Evolutionary conservation across 2,113 vertebrate genomes (phyloP), one percentile per base, ranked within the genome.

Genomic region (Prunella fulvescens): DNA sequence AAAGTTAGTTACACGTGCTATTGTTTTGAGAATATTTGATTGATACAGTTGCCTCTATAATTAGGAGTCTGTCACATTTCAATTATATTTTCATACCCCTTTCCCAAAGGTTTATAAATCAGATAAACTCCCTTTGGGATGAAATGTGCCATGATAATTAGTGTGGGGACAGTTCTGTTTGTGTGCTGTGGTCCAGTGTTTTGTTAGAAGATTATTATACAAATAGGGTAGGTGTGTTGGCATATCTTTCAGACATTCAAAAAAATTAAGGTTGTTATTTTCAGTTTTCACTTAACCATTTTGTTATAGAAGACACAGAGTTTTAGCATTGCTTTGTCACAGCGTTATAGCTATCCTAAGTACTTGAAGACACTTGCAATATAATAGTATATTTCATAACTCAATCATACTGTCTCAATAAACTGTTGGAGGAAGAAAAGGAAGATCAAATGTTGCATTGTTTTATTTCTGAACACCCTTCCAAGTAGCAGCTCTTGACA

Each of bases 1-100:
- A 64, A 70, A 92, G 28, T 90, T 81, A 93, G 91, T 92, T 93
- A 94, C 57, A 71, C 6, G 1, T 78, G 26, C 19, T 86, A 40
- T 78, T 84, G 24, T 91, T 28, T 95, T 90, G 47, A 93, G 69
- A 90, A 66, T 83, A 94, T 83, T 88, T 97, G 88, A 94, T 76
- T 90, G 60, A 78, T 92, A 66, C 0, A 1, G 82, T 93, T 93
- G 76, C 39, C 22, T 91, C 33, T 83, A 77, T 94, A 95, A 86
- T 93, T 90, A 92, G 56, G 47, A 92, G n/a, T 77, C 80, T 94
- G 88, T 73, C 88, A 65, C 33, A 62, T 94, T 93, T 93, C 66
- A 94, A 58, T 88, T 93, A 73, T 35, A 80, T 77, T 93, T 90
- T 77, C 60, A 92, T 70, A 81, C 12, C 18, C 69, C 6, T 93